These are phyloP conservation scores for Lepidurus packardi DNA, from an alignment of 1,140 invertebrate genomes.

Conservation along the genomic window DNA sequence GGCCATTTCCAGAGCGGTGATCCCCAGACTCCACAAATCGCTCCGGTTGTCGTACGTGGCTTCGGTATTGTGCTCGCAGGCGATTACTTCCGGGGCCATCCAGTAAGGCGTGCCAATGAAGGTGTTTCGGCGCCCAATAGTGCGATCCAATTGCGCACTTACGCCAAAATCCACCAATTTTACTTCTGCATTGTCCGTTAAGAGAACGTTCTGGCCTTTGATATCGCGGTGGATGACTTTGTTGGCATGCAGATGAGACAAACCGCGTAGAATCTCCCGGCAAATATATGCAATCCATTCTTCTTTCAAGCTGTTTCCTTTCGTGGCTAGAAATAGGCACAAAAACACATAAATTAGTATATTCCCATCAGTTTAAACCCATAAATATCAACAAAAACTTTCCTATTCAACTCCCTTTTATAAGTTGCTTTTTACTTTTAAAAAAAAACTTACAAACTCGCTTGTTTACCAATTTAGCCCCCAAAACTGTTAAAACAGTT, in stretches of 20 bases:
- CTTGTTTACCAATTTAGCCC: background rate
- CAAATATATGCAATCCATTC: slow-evolving; percentile 99
- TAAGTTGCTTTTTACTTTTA: too few relatives aligned
- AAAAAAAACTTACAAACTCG: background rate
- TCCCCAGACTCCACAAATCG: slow-evolving; percentile 97
- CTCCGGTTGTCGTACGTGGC: slow-evolving; percentile 99
- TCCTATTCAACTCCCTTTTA: too few relatives aligned
- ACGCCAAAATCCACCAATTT: slow-evolving; percentile 99
- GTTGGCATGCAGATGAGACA: slow-evolving; percentile 95
- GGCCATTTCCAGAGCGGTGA: slow-evolving; percentile 99
- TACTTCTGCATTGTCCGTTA: slow-evolving; percentile 99
- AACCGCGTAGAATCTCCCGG: slow-evolving; percentile 90
- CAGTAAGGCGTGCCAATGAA: slow-evolving; percentile 99
- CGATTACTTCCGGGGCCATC: slow-evolving; percentile 97
- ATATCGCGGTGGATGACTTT: slow-evolving; percentile 99
- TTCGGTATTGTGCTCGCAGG: slow-evolving; percentile 99
- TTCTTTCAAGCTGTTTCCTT: slow-evolving; percentile 95
- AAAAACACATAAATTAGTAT: slow-evolving; percentile 33
- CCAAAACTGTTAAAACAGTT: background rate
- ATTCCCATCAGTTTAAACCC: background rate
- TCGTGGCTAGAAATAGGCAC: slow-evolving; percentile 59
- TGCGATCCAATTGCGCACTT: slow-evolving; percentile 96
- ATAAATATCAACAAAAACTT: background rate
- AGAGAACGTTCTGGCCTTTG: slow-evolving; percentile 98
- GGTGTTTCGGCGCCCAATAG: slow-evolving; percentile 96